A percentile compares a stretch with the other conserved stretches of the same genome.
These are phyloP conservation scores for Cephus spinipes DNA, from an alignment of 2,888 invertebrate genomes.

Conservation along the genomic window DNA sequence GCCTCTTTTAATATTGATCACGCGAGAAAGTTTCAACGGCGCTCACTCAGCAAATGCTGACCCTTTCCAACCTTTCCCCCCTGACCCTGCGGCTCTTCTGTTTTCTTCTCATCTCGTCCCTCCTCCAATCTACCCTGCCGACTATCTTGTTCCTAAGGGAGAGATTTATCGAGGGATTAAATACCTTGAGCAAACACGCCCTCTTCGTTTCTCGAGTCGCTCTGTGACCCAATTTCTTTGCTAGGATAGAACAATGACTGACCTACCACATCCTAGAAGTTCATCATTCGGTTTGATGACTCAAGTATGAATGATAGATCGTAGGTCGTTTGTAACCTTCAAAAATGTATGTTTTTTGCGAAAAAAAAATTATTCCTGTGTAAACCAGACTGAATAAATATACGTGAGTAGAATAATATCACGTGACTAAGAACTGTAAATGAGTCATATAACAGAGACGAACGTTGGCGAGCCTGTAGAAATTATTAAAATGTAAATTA, in stretches of 20 bases:
- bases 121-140: conserved; percentile 2
- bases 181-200: conserved; percentile 28
- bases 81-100: conserved; percentile 5
- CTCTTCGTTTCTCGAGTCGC: conserved; percentile 5
- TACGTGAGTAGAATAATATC: background rate
- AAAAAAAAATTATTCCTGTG: background rate
- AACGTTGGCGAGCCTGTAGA: background rate
- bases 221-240: conserved; percentile 2
- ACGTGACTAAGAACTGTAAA: background rate
- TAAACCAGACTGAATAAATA: background rate
- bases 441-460: background rate
- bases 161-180: conserved; percentile 34
- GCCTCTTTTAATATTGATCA: conserved; percentile 18
- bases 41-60: conserved; percentile 5
- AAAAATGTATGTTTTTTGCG: background rate
- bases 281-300: background rate
- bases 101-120: background rate
- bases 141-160: conserved; percentile 14
- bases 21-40: conserved; percentile 8
- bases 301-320: background rate
- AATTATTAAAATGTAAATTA: background rate
- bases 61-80: conserved; percentile 6
- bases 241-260: background rate
- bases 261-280: background rate
- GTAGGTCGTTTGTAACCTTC: background rate